Conservation (phyloP, 2,888 invertebrate species). For the Hydraecia micacea region DNA sequence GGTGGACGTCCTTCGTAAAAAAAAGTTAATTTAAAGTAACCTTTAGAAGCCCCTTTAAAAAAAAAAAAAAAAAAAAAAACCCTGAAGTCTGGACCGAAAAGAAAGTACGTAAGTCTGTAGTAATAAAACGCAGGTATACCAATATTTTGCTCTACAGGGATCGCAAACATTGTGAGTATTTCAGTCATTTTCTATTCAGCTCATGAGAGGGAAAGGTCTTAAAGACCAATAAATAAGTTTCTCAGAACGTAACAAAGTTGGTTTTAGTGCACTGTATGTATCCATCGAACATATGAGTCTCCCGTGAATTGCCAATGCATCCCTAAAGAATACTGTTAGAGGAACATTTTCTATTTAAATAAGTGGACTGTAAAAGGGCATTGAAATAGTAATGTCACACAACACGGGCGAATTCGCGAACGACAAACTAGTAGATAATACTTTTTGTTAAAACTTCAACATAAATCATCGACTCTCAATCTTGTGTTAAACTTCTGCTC, state of each 20-base stretch:
- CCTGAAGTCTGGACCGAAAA: background rate
- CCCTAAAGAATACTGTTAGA: constrained; percentile 33
- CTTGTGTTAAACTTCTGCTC: background rate
- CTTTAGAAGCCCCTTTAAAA: no score
- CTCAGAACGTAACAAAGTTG: constrained; percentile 41
- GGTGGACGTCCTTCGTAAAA: no score
- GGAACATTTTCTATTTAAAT: constrained; percentile 54
- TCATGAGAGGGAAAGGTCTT: constrained; percentile 27
- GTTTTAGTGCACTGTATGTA: constrained; percentile 52
- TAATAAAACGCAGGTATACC: background rate
- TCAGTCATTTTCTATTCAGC: constrained; percentile 17
- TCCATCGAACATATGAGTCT: constrained; percentile 46
- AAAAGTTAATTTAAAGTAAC: no score
- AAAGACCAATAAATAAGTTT: constrained; percentile 53
- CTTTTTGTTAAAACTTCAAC: background rate
- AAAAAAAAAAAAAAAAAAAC: no score
- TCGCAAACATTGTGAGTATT: constrained; percentile 26
- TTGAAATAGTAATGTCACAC: constrained; percentile 46
- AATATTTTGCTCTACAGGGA: constrained; percentile 42
- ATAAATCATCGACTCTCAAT: background rate
- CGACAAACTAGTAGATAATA: background rate
- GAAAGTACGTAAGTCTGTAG: background rate
- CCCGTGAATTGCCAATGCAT: constrained; percentile 42
- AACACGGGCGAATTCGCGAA: background rate
- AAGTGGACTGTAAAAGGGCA: constrained; percentile 31